Conservation (phyloP, 2,888 invertebrate species). For the Oligia fasciuncula region DNA sequence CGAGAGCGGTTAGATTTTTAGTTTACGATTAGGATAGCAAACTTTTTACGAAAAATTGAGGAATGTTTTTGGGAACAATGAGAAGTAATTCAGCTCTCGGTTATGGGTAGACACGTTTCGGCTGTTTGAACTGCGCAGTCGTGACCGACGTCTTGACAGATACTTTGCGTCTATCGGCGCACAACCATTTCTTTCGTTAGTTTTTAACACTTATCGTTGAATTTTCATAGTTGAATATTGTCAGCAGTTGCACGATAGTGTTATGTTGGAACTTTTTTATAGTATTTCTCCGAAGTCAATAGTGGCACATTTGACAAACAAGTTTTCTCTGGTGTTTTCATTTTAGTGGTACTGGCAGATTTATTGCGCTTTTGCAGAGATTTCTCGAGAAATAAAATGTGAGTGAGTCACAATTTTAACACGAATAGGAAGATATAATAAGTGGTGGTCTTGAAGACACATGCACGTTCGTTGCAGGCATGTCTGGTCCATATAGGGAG, state of each 20-base stretch:
- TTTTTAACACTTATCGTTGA: slow-evolving; percentile 62
- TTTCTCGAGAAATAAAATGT: slow-evolving; percentile 27
- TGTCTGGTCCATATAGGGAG: slow-evolving; percentile 67
- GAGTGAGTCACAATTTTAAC: slow-evolving; percentile 57
- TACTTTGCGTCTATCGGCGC: slow-evolving; percentile 52
- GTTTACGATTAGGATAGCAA: slow-evolving; percentile 29
- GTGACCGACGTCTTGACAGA: slow-evolving; percentile 73
- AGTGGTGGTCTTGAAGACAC: slow-evolving; percentile 39
- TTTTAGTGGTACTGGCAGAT: slow-evolving; percentile 26
- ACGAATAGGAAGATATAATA: slow-evolving; percentile 52
- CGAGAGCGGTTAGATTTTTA: slow-evolving; percentile 35
- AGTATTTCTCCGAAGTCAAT: slow-evolving; percentile 8
- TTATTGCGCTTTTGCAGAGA: slow-evolving; percentile 21
- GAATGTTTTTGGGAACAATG: slow-evolving; percentile 46
- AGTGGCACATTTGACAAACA: slow-evolving; percentile 12
- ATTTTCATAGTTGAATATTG: slow-evolving; percentile 59
- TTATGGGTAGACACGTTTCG: slow-evolving; percentile 70
- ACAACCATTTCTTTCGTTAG: slow-evolving; percentile 64
- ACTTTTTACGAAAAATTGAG: slow-evolving; percentile 23
- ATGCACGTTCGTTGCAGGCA: slow-evolving; percentile 55
- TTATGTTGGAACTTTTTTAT: slow-evolving; percentile 53
- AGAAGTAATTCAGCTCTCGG: slow-evolving; percentile 48
- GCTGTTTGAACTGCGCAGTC: slow-evolving; percentile 71
- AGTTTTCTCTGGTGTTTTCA: slow-evolving; percentile 26
- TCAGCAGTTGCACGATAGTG: slow-evolving; percentile 57